Evolutionary conservation across 2,888 invertebrate species (phyloP), one percentile per base, ranked within the genome.

Genomic region (Chaitophorus viminalis): DNA sequence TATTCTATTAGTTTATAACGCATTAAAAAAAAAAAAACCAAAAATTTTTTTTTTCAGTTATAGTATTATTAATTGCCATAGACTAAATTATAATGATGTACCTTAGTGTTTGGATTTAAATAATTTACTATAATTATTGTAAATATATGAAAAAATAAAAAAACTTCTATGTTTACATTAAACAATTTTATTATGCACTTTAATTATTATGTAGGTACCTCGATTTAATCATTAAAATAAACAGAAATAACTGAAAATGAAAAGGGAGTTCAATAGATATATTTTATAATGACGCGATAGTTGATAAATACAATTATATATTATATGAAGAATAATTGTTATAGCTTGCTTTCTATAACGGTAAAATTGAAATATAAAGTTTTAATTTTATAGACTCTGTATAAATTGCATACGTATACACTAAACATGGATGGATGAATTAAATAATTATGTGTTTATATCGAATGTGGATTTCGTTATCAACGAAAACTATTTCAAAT

Each of bases 401-500:
- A 39, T 5, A 31, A 0, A 31, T 8, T 17, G 70, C 14, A 17
- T 29, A 17, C 31, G 14, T n/a, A n/a, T n/a, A n/a, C n/a, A n/a
- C n/a, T n/a, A n/a, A n/a, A n/a, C n/a, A n/a, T n/a, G n/a, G n/a
- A n/a, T n/a, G n/a, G n/a, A n/a, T n/a, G n/a, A 2, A 14, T 68
- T 29, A 31, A 68, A 31, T 68, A 68, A 5, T 9, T 14, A 70
- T 31, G 18, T 29, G 54, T 79, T 65, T 29, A 65, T 31, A n/a
- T 79, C 39, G 65, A 79, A 79, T n/a, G 39, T 36, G 65, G 36
- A 25, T 82, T 70, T 46, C 70, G 46, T 82, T 82, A 82, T 46
- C 52, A 31, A 70, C 46, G 82, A 82, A 82, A 82, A 46, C 46
- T 52, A 70, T 82, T 70, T 82, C 31, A 46, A 82, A 70, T 82